phyloP scores from a whole-genome alignment of 2,797 vertebrate genomes.

The Muscicapa comitata region DNA sequence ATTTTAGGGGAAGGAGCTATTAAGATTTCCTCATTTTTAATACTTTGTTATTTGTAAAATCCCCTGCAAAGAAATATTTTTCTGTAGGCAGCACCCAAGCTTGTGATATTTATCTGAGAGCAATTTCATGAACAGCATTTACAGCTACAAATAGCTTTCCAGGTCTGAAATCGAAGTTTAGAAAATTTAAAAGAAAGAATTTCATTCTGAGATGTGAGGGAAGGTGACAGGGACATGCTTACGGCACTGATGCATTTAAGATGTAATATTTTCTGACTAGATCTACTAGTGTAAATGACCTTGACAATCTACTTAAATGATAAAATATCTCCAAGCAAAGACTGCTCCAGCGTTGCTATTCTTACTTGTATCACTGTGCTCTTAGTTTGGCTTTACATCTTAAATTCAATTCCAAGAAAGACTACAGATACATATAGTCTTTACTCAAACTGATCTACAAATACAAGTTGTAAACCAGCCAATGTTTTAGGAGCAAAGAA shows the following conservation, averaged over 20 bases:
- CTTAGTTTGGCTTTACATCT: background rate
- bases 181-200: background rate
- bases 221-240: slow-evolving; percentile 6
- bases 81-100: background rate
- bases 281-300: slow-evolving; percentile 7
- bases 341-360: background rate
- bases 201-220: background rate
- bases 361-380: background rate
- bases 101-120: background rate
- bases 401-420: background rate
- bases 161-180: background rate
- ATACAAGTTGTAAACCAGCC: background rate
- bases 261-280: slow-evolving; percentile 9
- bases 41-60: background rate
- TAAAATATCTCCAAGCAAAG: slow-evolving; percentile 7
- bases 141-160: background rate
- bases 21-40: background rate
- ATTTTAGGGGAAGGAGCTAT: background rate
- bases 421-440: background rate
- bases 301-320: slow-evolving; percentile 20
- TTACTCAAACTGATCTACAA: background rate
- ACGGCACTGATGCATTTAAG: background rate
- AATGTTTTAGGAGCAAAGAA: background rate
- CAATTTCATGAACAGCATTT: background rate
- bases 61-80: background rate